These are phyloP conservation scores for Typhlichthys eigenmanni DNA, from an alignment of 2,797 vertebrate genomes.

Conservation along the genomic window DNA sequence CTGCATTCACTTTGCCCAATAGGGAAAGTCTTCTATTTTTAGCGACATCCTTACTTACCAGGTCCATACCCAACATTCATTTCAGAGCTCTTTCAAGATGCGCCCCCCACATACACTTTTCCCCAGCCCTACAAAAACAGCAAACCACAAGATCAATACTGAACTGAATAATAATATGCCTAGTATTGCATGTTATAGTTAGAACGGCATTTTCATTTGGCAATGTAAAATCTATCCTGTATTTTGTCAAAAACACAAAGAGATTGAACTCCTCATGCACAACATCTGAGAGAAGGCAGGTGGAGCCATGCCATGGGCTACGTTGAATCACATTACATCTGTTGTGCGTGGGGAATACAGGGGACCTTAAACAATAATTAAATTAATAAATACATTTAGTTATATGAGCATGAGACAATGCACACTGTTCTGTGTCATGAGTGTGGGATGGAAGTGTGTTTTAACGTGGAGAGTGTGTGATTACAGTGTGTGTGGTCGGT, in stretches of 20 bases:
- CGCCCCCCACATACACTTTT: no score
- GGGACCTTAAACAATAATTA: no score
- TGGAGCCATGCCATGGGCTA: slow-evolving; percentile 27
- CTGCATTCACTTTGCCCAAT: no score
- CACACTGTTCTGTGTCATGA: slow-evolving; percentile 18
- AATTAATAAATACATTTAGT: no score
- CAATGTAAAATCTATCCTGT: slow-evolving; percentile 14
- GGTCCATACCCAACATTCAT: no score
- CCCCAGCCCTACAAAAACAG: no score
- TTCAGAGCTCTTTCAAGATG: no score
- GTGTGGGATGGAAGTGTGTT: slow-evolving; percentile 38
- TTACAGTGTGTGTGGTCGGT: slow-evolving; percentile 36
- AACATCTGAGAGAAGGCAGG: slow-evolving; percentile 30
- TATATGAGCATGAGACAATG: no score
- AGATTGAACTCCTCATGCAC: slow-evolving; percentile 14
- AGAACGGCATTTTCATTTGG: slow-evolving; percentile 20
- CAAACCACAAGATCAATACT: no score
- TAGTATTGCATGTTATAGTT: slow-evolving; percentile 6
- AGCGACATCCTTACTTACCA: no score
- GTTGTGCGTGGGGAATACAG: slow-evolving; percentile 6
- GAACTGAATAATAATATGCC: neutral
- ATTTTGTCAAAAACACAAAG: slow-evolving; percentile 12
- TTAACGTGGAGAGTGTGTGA: slow-evolving; percentile 27
- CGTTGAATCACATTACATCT: slow-evolving; percentile 46
- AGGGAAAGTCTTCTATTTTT: no score